Percentiles rank a stretch among this genome's conserved stretches.
Conservation (phyloP, 2,888 invertebrate species). For the Micoletzkya japonica region DNA sequence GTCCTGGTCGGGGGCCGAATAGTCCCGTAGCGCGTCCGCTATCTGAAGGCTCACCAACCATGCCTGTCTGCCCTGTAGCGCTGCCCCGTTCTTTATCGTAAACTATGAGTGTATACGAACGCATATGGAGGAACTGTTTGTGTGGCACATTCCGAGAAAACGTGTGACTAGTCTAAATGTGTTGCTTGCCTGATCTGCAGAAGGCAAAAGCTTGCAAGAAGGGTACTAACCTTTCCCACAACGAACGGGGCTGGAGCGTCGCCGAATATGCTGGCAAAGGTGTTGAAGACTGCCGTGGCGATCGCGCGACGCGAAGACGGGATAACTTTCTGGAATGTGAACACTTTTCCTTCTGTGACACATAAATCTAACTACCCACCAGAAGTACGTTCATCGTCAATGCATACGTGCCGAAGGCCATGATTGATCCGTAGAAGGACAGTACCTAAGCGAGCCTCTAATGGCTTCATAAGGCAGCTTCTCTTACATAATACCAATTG, state of each 20-base stretch:
- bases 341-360: background rate
- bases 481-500: conserved; percentile 23
- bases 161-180: background rate
- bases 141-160: background rate
- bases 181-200: too few relatives aligned
- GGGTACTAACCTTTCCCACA: conserved; percentile 10
- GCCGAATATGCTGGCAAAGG: conserved; percentile 18
- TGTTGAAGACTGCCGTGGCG: conserved; percentile 22
- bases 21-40: conserved; percentile 18
- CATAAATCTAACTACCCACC: conserved; percentile 2
- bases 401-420: conserved; percentile 26
- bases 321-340: conserved; percentile 12
- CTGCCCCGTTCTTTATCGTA: background rate
- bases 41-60: background rate
- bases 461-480: background rate
- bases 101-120: background rate
- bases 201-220: too few relatives aligned
- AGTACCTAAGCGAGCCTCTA: conserved; percentile 6
- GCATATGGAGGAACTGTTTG: background rate
- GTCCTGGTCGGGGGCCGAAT: background rate
- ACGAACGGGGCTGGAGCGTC: conserved; percentile 25
- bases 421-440: conserved; percentile 22
- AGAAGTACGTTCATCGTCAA: conserved; percentile 11
- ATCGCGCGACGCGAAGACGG: conserved; percentile 14
- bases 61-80: background rate